These are phyloP conservation scores for Pachydiplax longipennis DNA, from an alignment of 2,888 invertebrate species.

Conservation along the genomic window DNA sequence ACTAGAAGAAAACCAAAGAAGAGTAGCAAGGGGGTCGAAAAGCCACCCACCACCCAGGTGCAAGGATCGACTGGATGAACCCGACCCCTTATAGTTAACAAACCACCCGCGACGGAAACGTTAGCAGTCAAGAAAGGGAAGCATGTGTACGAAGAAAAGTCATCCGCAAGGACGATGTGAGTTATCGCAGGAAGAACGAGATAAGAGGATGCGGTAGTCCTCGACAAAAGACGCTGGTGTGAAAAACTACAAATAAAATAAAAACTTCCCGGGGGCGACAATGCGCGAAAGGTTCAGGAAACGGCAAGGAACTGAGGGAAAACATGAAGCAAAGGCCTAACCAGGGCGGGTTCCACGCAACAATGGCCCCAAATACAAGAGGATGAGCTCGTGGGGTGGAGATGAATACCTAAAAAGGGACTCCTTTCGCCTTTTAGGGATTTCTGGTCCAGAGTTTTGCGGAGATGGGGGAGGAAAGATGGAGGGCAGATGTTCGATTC, in stretches of 20 bases:
- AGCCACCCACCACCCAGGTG: not conserved
- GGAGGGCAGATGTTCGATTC: not conserved
- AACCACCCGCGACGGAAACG: not conserved
- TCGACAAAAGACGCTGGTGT: not conserved
- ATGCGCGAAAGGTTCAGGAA: not conserved
- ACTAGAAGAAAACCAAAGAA: not conserved
- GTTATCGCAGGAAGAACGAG: not conserved
- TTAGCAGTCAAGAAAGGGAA: not conserved
- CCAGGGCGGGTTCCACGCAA: not conserved
- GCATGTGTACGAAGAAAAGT: slow-evolving; percentile 1
- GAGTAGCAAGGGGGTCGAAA: not conserved
- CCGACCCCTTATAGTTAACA: not conserved
- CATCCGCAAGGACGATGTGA: not conserved
- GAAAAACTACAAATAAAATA: slow-evolving; percentile 10
- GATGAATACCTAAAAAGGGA: not conserved
- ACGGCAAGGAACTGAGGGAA: not conserved
- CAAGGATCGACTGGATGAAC: not conserved
- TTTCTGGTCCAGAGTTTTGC: not conserved
- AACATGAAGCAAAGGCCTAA: not conserved
- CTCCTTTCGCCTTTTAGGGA: not conserved
- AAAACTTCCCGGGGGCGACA: not conserved
- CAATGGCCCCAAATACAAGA: not conserved
- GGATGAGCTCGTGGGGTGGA: not conserved
- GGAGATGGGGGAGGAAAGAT: not conserved
- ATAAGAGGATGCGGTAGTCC: not conserved